Percentiles rank a stretch among this genome's conserved stretches.
Conservation (phyloP, 2,797 vertebrate genomes). For the Oryzias sinensis region DNA sequence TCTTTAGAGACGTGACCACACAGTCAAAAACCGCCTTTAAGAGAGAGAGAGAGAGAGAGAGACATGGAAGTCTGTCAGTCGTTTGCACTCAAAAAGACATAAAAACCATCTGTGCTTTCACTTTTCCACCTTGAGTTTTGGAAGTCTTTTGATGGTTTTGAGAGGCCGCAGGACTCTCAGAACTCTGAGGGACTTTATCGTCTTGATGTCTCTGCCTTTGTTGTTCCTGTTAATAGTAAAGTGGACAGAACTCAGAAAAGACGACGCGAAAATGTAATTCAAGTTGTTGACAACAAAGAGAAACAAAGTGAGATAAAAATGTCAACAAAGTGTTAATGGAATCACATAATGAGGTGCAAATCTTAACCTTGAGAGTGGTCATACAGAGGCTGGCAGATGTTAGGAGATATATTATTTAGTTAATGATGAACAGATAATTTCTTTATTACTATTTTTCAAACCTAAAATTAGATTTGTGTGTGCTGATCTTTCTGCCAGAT, state of each 20-base stretch:
- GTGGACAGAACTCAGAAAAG: slow-evolving; percentile 16
- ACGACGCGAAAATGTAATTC: neutral
- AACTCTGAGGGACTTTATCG: slow-evolving; percentile 96
- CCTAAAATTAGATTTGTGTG: neutral
- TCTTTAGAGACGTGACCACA: slow-evolving; percentile 98
- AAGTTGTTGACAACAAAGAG: slow-evolving; percentile 20
- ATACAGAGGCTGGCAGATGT: slow-evolving; percentile 21
- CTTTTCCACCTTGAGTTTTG: slow-evolving; percentile 88
- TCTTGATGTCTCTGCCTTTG: slow-evolving; percentile 98
- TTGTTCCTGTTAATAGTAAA: slow-evolving; percentile 83
- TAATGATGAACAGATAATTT: too few relatives aligned
- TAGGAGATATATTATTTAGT: too few relatives aligned
- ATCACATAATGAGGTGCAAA: slow-evolving; percentile 26
- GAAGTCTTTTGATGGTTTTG: slow-evolving; percentile 98
- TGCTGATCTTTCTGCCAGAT: too few relatives aligned
- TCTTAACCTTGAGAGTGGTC: slow-evolving; percentile 4
- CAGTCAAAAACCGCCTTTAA: slow-evolving; percentile 95
- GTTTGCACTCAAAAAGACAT: neutral
- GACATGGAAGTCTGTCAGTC: slow-evolving; percentile 13
- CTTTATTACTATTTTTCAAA: neutral
- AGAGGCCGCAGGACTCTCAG: slow-evolving; percentile 91
- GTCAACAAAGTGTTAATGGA: slow-evolving; percentile 8
- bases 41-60: slow-evolving; percentile 12
- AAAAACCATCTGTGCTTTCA: neutral
- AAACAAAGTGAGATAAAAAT: slow-evolving; percentile 21